These are phyloP conservation scores for Ctenochaetus hawaiiensis DNA, from an alignment of 2,797 vertebrate species.

Conservation along the genomic window DNA sequence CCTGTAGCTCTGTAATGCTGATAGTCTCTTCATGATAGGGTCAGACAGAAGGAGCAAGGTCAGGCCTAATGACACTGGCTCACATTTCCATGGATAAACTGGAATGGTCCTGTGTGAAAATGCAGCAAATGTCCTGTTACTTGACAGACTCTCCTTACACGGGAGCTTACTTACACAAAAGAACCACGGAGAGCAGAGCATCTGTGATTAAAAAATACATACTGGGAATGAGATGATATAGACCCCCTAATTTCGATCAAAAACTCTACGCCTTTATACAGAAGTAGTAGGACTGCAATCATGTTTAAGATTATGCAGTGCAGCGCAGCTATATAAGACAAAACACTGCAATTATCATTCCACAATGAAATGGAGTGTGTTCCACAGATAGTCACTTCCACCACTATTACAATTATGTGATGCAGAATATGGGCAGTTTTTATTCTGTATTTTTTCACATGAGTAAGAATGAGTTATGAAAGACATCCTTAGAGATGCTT, in stretches of 20 bases:
- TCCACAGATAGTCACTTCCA: constrained; percentile 16
- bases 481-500: neutral
- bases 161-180: neutral
- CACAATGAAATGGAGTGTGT: neutral
- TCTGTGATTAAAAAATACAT: constrained; percentile 25
- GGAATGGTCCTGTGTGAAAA: neutral
- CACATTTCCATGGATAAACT: constrained; percentile 15
- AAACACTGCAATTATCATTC: constrained; percentile 11
- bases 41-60: neutral
- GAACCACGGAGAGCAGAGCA: neutral
- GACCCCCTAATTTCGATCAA: constrained; percentile 16
- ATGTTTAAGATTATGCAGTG: neutral
- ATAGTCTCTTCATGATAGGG: no score
- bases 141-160: neutral
- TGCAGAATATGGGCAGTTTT: neutral
- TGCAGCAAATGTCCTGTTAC: neutral
- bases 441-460: neutral
- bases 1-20: neutral
- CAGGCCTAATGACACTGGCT: neutral
- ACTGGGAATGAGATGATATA: neutral
- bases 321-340: neutral
- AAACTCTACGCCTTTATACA: constrained; percentile 9
- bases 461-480: neutral
- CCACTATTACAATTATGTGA: constrained; percentile 7
- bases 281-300: constrained; percentile 12